Percentiles rank a stretch among this genome's conserved stretches.
phyloP scores from a whole-genome alignment of 2,888 invertebrate species.

The Acanthococcus lagerstroemiae region DNA sequence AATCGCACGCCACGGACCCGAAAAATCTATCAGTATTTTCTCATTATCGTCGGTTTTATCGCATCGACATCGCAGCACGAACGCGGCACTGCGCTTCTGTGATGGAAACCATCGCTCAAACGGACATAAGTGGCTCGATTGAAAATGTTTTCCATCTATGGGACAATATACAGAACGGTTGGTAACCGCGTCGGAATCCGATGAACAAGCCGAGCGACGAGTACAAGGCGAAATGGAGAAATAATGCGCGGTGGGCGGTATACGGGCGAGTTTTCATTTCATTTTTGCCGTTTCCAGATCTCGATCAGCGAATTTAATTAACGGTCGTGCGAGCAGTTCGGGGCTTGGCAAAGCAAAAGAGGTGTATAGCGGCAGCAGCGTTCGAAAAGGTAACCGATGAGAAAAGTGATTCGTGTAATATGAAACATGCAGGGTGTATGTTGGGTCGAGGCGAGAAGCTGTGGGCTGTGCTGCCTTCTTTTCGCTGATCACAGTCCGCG shows the following conservation, averaged over 20 bases:
- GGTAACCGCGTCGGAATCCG: background rate
- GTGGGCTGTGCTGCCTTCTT: background rate
- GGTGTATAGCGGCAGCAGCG: background rate
- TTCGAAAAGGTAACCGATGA: no score
- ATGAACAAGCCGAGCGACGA: no score
- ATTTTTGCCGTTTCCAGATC: background rate
- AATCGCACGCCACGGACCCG: background rate
- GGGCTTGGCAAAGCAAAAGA: background rate
- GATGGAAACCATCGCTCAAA: background rate
- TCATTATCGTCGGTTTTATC: background rate
- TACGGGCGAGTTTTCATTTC: background rate
- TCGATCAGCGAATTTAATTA: background rate
- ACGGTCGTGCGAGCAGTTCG: background rate
- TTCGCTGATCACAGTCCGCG: background rate
- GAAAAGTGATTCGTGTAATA: no score
- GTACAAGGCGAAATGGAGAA: no score
- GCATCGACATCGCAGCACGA: background rate
- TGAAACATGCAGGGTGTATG: no score
- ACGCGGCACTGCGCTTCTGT: background rate
- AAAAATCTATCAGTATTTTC: background rate
- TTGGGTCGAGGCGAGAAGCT: no score
- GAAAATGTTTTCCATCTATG: background rate
- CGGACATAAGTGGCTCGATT: background rate
- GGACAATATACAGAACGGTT: background rate
- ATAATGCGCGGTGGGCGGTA: background rate